A percentile compares a stretch with the other conserved stretches of the same genome.
Evolutionary conservation across 2,113 vertebrate genomes (phyloP).

Genomic region (Rhadina sibilatrix): DNA sequence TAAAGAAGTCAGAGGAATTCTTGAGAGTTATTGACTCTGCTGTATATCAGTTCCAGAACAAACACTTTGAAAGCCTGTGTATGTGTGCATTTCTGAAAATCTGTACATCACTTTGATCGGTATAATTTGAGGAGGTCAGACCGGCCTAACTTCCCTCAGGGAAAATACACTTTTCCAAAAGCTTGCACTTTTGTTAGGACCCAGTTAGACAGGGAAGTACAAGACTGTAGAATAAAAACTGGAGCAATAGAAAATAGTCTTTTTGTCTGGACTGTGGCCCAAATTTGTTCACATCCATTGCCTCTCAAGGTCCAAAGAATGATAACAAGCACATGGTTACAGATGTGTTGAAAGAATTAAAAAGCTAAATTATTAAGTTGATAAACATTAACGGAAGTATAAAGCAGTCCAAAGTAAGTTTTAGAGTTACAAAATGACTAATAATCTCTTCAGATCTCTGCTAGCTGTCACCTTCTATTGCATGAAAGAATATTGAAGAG

Average conservation of each 20-base stretch:
- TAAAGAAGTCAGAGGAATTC: constrained; percentile 42
- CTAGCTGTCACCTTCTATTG: not conserved
- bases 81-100: constrained; percentile 27
- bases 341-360: not conserved
- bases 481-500: not conserved
- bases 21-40: constrained; percentile 42
- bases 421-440: not conserved
- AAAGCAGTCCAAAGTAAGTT: not conserved
- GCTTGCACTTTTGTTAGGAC: not conserved
- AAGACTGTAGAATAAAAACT: not conserved
- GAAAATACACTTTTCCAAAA: constrained; percentile 6
- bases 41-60: constrained; percentile 47
- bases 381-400: not conserved
- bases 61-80: constrained; percentile 14
- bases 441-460: not conserved
- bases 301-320: not conserved
- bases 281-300: not conserved
- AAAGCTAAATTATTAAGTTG: not conserved
- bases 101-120: not conserved
- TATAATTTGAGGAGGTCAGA: constrained; percentile 26
- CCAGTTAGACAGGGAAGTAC: not conserved
- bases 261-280: not conserved
- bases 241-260: not conserved
- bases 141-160: not conserved
- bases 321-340: not conserved